Evolutionary conservation across 92 coral and sea anemone species (phyloP).

Genomic region (Micromussa lordhowensis): DNA sequence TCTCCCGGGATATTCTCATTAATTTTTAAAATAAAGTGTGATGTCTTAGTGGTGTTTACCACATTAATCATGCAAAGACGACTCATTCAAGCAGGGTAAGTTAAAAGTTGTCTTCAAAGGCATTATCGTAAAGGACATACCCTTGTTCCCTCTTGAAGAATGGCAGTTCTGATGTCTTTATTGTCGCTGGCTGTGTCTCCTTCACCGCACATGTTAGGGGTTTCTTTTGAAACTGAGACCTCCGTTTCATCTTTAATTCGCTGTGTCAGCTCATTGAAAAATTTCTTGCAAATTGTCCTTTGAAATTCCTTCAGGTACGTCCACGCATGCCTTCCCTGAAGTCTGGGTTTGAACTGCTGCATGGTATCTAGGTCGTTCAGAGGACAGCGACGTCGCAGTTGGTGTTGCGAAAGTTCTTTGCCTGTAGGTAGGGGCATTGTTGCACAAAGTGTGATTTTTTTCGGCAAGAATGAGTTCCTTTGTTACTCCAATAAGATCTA

Average conservation of each 20-base stretch:
- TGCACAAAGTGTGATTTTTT: not conserved
- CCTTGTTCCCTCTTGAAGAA: slow-evolving; percentile 31
- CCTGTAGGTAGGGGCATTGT: not conserved
- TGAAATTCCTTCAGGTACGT: not conserved
- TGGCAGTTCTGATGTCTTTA: slow-evolving; percentile 5
- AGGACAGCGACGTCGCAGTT: not conserved
- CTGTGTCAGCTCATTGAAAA: not conserved
- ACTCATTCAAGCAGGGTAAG: not conserved
- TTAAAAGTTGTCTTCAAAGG: not conserved
- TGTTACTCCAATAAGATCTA: slow-evolving; percentile 17
- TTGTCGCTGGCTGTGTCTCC: too few species aligned
- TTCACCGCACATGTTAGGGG: too few species aligned
- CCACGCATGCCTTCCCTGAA: not conserved
- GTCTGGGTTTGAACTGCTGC: slow-evolving; percentile 13
- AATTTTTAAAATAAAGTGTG: not conserved
- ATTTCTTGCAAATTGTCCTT: not conserved
- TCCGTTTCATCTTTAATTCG: too few species aligned
- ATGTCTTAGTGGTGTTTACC: not conserved
- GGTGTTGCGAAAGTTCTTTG: slow-evolving; percentile 11
- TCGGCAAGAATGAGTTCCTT: slow-evolving; percentile 30
- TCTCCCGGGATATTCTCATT: too few species aligned
- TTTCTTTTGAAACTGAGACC: too few species aligned
- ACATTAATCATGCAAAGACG: not conserved
- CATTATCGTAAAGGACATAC: not conserved
- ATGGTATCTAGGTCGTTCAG: slow-evolving; percentile 2